Conservation (phyloP, 2,888 invertebrate genomes). For the Drosophila kambysellisi region DNA sequence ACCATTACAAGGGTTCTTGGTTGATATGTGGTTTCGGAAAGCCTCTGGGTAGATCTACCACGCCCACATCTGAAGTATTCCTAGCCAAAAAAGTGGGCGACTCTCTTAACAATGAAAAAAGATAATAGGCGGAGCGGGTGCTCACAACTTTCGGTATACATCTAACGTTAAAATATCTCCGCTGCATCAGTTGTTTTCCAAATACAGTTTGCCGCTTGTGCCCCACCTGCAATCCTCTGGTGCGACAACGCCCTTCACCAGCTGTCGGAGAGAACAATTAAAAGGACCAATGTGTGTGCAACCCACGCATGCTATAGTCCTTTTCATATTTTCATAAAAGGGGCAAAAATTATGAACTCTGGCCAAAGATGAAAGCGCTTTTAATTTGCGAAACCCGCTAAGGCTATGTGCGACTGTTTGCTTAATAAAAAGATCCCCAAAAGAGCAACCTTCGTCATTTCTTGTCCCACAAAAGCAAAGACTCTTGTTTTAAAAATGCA, state of each 20-base stretch:
- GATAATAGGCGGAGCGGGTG: conserved; percentile 25
- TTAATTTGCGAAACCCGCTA: conserved; percentile 73
- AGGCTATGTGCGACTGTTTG: conserved; percentile 8
- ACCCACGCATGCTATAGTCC: conserved; percentile 29
- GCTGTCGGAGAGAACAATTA: conserved; percentile 69
- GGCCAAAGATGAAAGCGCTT: conserved; percentile 74
- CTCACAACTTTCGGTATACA: conserved; percentile 28
- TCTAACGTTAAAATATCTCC: conserved; percentile 30
- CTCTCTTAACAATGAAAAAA: conserved; percentile 49
- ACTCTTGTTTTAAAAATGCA: conserved; percentile 1
- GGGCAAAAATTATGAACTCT: conserved; percentile 75
- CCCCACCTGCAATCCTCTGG: conserved; percentile 16
- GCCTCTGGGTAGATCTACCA: conserved; percentile 38
- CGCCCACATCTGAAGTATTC: conserved; percentile 34
- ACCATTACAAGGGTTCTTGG: conserved; percentile 40
- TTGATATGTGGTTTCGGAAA: conserved; percentile 42
- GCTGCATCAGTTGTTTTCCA: conserved; percentile 24
- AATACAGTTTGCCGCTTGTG: conserved; percentile 16
- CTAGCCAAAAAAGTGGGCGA: conserved; percentile 43
- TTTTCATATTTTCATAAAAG: conserved; percentile 53
- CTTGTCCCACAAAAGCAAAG: neutral
- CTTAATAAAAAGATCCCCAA: conserved; percentile 12
- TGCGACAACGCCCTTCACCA: conserved; percentile 31
- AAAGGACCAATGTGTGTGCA: conserved; percentile 49
- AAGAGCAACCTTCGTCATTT: conserved; percentile 1